Base-by-base conservation (phyloP, 2,113 vertebrate species). In the Coptodon bakossiorum region DNA sequence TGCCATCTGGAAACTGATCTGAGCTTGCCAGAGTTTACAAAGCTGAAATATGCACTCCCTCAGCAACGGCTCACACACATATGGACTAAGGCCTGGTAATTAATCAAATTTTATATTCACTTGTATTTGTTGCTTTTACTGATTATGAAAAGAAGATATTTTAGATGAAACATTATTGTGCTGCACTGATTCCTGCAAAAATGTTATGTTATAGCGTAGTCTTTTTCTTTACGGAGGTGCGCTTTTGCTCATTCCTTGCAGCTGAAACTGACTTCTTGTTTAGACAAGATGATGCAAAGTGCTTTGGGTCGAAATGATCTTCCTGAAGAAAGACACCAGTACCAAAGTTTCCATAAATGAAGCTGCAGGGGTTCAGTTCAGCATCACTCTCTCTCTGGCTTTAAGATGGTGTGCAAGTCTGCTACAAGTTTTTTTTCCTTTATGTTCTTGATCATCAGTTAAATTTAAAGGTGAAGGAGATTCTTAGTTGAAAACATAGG, bases 1-100 rank as follows among this genome's bases (percentile, higher is more conserved):
- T 90, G 81, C 94, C 93, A 96, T 94, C 94, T 95, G 94, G 95
- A 94, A 79, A 85, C 81, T 86, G 88, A 88, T 85, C 84, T 66
- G 50, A 86, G 92, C 86, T 73, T 94, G 92, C 93, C 93, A 93
- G 88, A 36, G 81, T 89, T 88, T 83, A 80, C 66, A 81, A 82
- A 89, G 78, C 71, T 85, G 87, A 90, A 92, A 91, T 40, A 43
- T 34, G 53, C 29, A 45, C 38, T 83, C 29, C 54, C 24, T 83
- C 22, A 19, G 82, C 81, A 83, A 48, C n/a, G 16, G 36, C 53
- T 79, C 80, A 80, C 6, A 50, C 45, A 52, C 73, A 52, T 34
- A 78, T 34, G 27, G 16, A 78, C 27, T 48, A 48, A 17, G 4
- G 43, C 71, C 71, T 48, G 43, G 24, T 76, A 78, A 1, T 78